Evolutionary conservation across 2,888 invertebrate species (phyloP).

Genomic region (Euplexia lucipara): DNA sequence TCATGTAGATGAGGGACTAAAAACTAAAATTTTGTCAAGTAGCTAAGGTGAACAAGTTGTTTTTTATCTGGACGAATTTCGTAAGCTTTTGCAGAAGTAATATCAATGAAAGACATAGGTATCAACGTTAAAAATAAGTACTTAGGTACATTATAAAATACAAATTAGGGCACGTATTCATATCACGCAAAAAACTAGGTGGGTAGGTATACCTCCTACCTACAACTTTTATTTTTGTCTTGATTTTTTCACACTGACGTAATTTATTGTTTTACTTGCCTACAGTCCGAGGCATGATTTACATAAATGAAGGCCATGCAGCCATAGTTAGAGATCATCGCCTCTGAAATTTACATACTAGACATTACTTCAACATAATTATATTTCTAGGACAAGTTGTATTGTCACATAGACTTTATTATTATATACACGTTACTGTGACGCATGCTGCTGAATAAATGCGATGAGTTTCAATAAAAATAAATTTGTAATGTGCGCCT

Average conservation of each 20-base stretch:
- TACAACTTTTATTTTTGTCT: slow-evolving; percentile 12
- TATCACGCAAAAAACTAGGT: neutral
- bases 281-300: slow-evolving; percentile 23
- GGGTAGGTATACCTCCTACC: no score
- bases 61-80: slow-evolving; percentile 23
- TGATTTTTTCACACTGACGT: slow-evolving; percentile 23
- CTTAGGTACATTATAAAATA: slow-evolving; percentile 2
- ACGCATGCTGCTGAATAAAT: slow-evolving; percentile 24
- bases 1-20: no score
- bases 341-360: slow-evolving; percentile 52
- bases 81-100: slow-evolving; percentile 18
- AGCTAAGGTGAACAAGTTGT: slow-evolving; percentile 12
- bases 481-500: slow-evolving; percentile 24
- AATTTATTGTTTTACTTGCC: slow-evolving; percentile 35
- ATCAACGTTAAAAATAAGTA: slow-evolving; percentile 15
- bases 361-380: slow-evolving; percentile 33
- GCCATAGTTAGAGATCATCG: slow-evolving; percentile 49
- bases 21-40: no score
- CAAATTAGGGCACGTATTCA: slow-evolving; percentile 21
- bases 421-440: slow-evolving; percentile 24
- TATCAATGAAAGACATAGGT: slow-evolving; percentile 22
- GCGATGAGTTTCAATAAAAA: slow-evolving; percentile 17
- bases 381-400: slow-evolving; percentile 39
- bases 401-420: slow-evolving; percentile 39
- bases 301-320: slow-evolving; percentile 50